Conservation (phyloP, 2,113 vertebrate genomes). For the Bujurquina vittata region DNA sequence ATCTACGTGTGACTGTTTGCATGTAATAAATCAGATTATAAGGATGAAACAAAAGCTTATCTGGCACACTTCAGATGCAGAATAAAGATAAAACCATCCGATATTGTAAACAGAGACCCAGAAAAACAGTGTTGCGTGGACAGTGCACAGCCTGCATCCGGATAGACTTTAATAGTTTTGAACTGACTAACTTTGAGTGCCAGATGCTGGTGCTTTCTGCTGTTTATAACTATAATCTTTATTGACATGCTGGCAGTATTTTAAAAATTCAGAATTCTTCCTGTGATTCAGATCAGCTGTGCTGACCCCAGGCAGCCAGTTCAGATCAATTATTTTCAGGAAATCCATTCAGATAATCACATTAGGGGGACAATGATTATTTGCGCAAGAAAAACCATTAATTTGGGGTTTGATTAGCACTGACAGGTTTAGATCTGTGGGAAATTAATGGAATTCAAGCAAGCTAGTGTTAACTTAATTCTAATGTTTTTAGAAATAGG, state of each 20-base stretch:
- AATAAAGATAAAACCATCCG: not conserved
- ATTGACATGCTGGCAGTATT: not conserved
- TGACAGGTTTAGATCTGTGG: not conserved
- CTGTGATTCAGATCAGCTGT: not conserved
- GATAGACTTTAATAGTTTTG: not conserved
- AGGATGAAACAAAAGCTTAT: not conserved
- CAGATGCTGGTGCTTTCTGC: not conserved
- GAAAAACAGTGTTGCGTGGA: accelerated
- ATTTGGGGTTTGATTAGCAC: not conserved
- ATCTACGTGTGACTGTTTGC: not conserved
- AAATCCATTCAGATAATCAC: not conserved
- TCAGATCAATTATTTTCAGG: not conserved
- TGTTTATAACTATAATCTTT: not conserved
- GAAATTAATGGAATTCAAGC: not conserved
- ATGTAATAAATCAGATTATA: not conserved
- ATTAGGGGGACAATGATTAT: not conserved
- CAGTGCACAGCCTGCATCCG: not conserved
- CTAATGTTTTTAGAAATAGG: constrained; percentile 8
- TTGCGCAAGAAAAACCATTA: not conserved
- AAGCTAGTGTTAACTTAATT: not conserved
- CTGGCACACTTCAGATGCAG: not conserved
- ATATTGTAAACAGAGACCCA: not conserved
- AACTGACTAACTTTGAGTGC: not conserved
- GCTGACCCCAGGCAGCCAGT: not conserved
- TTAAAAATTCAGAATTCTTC: not conserved